Conservation (phyloP, 30 jellyfish, hydroid and myxozoan genomes). For the Aurelia coerulea region DNA sequence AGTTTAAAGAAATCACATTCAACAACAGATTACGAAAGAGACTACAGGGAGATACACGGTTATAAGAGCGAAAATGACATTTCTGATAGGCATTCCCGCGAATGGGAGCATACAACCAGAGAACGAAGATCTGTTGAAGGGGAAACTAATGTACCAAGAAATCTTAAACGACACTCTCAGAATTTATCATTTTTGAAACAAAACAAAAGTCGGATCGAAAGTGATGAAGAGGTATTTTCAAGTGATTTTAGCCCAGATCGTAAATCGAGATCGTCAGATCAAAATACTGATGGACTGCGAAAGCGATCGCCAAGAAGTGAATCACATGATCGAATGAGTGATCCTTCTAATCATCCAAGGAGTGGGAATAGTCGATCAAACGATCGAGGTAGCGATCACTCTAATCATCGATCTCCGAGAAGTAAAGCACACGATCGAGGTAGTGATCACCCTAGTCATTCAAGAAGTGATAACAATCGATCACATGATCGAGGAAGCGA, state of each 20-base stretch:
- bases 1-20: constrained; percentile 2
- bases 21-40: not conserved
- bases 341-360: not conserved
- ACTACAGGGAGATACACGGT: not conserved
- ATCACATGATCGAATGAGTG: not conserved
- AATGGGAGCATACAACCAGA: not conserved
- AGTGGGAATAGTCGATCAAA: not conserved
- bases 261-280: not conserved
- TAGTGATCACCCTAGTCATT: not conserved
- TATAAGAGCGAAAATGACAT: constrained; percentile 3
- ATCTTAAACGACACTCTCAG: not conserved
- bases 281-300: not conserved
- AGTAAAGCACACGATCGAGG: not conserved
- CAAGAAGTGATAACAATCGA: not conserved
- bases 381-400: not conserved
- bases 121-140: not conserved
- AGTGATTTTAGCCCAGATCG: not conserved
- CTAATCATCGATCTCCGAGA: not conserved
- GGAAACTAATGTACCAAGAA: not conserved
- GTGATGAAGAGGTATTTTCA: constrained; percentile 9
- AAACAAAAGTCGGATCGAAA: not conserved
- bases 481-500: not conserved
- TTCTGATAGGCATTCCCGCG: not conserved
- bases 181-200: not conserved
- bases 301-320: constrained; percentile 1